Evolutionary conservation across 2,113 vertebrate genomes (phyloP).

Genomic region (Forbesichthys agassizii): DNA sequence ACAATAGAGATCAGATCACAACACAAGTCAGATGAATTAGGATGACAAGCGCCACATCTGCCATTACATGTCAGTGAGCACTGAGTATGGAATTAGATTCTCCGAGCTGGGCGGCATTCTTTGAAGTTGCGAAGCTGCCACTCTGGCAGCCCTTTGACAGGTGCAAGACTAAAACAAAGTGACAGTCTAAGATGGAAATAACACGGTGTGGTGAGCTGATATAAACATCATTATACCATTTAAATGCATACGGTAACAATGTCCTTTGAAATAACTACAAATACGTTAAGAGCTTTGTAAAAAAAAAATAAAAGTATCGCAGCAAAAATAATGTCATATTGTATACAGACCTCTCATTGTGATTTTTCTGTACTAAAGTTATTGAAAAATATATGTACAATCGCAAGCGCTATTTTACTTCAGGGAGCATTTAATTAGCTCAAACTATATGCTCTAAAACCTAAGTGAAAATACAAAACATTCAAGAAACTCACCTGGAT

Average conservation of each 20-base stretch:
- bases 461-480: conserved; percentile 25
- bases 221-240: no score
- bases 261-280: no score
- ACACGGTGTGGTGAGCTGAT: neutral
- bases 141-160: neutral
- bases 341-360: no score
- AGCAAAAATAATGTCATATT: no score
- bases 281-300: no score
- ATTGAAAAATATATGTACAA: no score
- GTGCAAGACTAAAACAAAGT: neutral
- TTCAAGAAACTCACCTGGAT: conserved; percentile 68
- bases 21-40: conserved; percentile 8
- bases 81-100: conserved; percentile 12
- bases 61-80: conserved; percentile 8
- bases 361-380: no score
- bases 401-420: neutral
- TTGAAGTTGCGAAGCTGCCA: neutral
- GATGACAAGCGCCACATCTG: conserved; percentile 8
- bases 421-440: neutral
- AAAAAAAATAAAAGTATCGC: no score
- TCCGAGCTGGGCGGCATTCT: neutral
- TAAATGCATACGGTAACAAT: no score
- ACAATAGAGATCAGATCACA: neutral
- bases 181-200: neutral
- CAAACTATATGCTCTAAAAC: neutral